These are phyloP conservation scores for Tichodroma muraria DNA, from an alignment of 2,113 vertebrate species.

Conservation along the genomic window DNA sequence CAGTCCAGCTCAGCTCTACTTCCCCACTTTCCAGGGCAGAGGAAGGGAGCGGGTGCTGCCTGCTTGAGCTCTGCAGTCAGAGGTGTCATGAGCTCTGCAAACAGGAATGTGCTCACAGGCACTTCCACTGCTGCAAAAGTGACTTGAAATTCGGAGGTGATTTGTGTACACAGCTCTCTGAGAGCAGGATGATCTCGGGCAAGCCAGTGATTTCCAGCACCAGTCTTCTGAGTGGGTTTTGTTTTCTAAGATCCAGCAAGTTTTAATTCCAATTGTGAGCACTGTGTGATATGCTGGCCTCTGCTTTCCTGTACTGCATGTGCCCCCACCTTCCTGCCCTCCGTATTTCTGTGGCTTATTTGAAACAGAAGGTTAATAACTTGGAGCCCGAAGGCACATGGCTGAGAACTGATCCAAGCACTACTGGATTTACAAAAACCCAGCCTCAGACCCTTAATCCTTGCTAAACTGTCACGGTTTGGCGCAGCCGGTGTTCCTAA, in stretches of 20 bases:
- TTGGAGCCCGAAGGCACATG: neutral
- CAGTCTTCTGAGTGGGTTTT: neutral
- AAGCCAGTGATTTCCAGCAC: neutral
- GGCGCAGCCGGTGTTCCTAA: neutral
- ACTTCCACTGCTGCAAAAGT: neutral
- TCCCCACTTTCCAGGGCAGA: neutral
- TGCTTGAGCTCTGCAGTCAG: fast-evolving
- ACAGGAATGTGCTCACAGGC: neutral
- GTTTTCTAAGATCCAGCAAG: neutral
- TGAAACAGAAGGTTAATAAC: slow-evolving; percentile 38
- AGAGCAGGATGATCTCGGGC: neutral
- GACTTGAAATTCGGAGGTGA: neutral
- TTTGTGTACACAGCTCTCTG: neutral
- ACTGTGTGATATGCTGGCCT: neutral
- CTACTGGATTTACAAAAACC: neutral
- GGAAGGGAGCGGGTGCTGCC: neutral
- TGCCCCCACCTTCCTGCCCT: neutral
- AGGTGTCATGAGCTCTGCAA: neutral
- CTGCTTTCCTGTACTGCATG: neutral
- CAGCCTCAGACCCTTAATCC: neutral
- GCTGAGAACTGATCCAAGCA: neutral
- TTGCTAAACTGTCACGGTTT: slow-evolving; percentile 5
- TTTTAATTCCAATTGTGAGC: neutral
- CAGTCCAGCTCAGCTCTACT: neutral
- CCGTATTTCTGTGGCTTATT: neutral